A percentile compares a stretch with the other conserved stretches of the same genome.
These are phyloP conservation scores for Chloroceryle inda DNA, from an alignment of 2,797 vertebrate species.

Conservation along the genomic window DNA sequence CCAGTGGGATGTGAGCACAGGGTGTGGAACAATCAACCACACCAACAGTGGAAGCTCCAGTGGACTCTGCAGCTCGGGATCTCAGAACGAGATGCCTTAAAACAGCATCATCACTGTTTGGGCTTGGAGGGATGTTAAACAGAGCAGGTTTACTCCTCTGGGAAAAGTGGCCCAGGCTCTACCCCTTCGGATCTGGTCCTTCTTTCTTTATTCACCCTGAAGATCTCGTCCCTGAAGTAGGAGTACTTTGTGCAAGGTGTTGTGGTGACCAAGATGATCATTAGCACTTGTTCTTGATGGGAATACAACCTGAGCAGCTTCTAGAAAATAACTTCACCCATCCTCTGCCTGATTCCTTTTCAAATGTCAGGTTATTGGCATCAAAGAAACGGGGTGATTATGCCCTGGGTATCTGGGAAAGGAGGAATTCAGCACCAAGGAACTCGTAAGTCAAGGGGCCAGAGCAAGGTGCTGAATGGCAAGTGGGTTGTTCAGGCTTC, in stretches of 20 bases:
- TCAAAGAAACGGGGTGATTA: not conserved
- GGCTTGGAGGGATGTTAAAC: rapidly evolving
- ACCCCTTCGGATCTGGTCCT: not conserved
- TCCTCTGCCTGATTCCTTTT: not conserved
- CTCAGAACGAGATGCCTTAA: not conserved
- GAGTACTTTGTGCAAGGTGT: not conserved
- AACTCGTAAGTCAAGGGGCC: rapidly evolving
- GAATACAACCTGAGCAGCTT: not conserved
- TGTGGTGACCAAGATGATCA: not conserved
- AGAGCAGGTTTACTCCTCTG: not conserved
- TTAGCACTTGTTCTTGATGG: not conserved
- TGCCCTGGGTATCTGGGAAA: not conserved
- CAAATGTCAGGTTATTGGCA: not conserved
- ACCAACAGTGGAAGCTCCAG: not conserved
- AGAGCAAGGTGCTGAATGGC: not conserved
- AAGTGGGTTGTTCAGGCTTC: not conserved
- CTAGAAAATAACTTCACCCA: not conserved
- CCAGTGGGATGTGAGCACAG: rapidly evolving
- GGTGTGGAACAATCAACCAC: not conserved
- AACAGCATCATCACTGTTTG: not conserved
- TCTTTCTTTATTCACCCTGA: not conserved
- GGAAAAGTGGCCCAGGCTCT: not conserved
- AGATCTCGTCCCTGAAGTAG: not conserved
- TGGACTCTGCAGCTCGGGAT: rapidly evolving
- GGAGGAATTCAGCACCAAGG: not conserved